Evolutionary conservation across 1,140 invertebrate species (phyloP), one percentile per base, ranked within the genome.

Genomic region (Caerostris darwini): DNA sequence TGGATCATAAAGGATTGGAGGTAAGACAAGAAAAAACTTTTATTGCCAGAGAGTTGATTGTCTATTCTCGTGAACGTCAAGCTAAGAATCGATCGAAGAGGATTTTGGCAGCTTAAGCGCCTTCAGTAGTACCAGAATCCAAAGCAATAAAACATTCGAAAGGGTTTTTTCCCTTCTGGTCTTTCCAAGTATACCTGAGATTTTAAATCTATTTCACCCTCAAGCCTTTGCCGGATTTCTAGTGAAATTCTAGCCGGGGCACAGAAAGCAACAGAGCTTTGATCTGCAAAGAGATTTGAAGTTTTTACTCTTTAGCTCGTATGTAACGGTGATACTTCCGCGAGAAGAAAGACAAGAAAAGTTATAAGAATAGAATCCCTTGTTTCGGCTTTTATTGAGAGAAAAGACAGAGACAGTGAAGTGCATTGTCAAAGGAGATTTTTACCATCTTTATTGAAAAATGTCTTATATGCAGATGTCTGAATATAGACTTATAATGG

Each of bases 21-120:
- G 34, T 17, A 50, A 53, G 53, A 50, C 34, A 77, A 77, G 53
- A 77, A 53, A 0, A 50, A 77, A 12, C 19, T 77, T 77, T 77
- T 77, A 77, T 77, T 34, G 50, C 34, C 71, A 5, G 2, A 34
- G 34, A 77, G 34, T 50, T 53, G 71, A 77, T 34, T 71, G 34
- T 71, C 67, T 50, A 34, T 7, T 77, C 71, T 12, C 5, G 71
- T 77, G 71, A 77, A 53, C 71, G 53, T 77, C 71, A 77, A 77
- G 71, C 53, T 50, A 77, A 34, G 5, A 12, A 77, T 77, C 71
- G 71, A 77, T 77, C 34, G 71, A 50, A 77, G 71, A 17, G 71
- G 50, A 77, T 77, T 77, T 77, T 10, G 71, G 14, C 71, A 77
- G 71, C 71, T 77, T 53, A 77, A 53, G 71, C 4, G 53, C 71